These are phyloP conservation scores for Sitta europaea DNA, from an alignment of 2,113 vertebrate species.

Conservation along the genomic window DNA sequence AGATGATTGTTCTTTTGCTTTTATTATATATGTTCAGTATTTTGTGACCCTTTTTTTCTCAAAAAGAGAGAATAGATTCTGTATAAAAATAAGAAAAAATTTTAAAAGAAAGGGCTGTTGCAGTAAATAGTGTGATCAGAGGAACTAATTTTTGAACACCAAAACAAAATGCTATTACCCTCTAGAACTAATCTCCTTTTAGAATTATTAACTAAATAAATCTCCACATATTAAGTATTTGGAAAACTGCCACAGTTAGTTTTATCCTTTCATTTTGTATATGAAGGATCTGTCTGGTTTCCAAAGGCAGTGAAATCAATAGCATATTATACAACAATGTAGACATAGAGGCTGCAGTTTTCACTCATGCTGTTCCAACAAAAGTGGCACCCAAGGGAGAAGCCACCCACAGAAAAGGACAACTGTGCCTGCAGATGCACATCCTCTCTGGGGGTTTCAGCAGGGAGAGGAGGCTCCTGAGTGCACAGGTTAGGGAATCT, in stretches of 20 bases:
- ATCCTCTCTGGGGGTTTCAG: neutral
- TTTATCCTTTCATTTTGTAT: neutral
- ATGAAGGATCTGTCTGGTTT: neutral
- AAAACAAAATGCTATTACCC: neutral
- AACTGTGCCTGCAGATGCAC: fast-evolving
- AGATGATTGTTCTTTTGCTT: neutral
- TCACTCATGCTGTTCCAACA: neutral
- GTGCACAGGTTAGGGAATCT: neutral
- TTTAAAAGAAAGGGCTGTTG: neutral
- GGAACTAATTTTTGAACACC: neutral
- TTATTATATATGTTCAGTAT: neutral
- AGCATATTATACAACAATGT: neutral
- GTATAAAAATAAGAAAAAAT: neutral
- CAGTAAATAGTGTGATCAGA: neutral
- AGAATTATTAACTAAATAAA: neutral
- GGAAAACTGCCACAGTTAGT: neutral
- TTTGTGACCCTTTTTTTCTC: neutral
- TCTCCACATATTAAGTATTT: neutral
- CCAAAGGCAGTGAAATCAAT: neutral
- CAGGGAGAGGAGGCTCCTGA: neutral
- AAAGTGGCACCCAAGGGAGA: neutral
- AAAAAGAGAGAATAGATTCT: neutral
- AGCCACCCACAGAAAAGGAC: neutral
- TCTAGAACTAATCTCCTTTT: neutral
- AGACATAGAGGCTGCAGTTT: neutral